Conservation (phyloP, 2,797 vertebrate genomes). For the Sebastes baramenuke region DNA sequence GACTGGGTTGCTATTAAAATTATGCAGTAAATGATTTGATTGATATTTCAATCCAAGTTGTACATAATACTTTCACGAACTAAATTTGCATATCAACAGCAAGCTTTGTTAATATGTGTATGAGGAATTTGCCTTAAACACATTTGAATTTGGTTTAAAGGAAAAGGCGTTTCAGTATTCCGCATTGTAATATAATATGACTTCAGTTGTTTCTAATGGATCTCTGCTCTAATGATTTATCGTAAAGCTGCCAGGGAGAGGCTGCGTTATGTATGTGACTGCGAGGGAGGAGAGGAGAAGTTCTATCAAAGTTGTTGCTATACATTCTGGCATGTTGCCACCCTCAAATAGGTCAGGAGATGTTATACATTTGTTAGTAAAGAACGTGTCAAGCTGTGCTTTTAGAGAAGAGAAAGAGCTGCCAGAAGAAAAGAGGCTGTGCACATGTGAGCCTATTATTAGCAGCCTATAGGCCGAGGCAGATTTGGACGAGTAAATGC, state of each 20-base stretch:
- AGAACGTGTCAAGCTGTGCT: constrained; percentile 23
- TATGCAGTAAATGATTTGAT: neutral
- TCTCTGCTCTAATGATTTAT: neutral
- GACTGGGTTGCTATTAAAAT: neutral
- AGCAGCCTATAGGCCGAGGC: neutral
- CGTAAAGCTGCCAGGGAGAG: neutral
- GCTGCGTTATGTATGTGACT: neutral
- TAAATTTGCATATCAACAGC: neutral
- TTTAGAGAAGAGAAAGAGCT: constrained; percentile 12
- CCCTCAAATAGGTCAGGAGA: constrained; percentile 20
- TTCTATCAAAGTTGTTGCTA: constrained; percentile 1
- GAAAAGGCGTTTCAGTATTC: neutral
- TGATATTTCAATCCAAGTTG: neutral
- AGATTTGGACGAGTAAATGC: constrained; percentile 12
- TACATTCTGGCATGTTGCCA: neutral
- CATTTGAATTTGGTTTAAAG: neutral
- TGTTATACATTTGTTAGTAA: constrained; percentile 16
- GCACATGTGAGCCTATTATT: constrained; percentile 29
- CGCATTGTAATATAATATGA: neutral
- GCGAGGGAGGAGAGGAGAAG: neutral
- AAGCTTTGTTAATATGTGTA: neutral
- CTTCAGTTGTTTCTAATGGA: neutral
- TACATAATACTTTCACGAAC: neutral
- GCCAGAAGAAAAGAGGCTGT: constrained; percentile 16
- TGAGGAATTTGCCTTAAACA: neutral